Base-by-base conservation (phyloP, 2,888 invertebrate genomes). In the Catocala nupta region DNA sequence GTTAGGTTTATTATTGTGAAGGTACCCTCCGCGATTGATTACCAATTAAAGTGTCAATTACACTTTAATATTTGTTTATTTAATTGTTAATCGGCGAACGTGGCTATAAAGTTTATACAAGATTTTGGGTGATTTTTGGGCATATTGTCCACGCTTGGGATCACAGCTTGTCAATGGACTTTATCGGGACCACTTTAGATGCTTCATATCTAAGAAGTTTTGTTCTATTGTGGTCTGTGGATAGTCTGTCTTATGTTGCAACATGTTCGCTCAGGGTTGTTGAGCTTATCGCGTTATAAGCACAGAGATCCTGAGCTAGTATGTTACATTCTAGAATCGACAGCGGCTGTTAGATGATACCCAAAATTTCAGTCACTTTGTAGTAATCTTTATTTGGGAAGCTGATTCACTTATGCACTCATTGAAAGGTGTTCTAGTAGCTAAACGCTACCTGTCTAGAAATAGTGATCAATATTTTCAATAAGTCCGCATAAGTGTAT, bases 11-110 rank as follows among this genome's bases (percentile, higher is more conserved):
- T 73, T 71, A 68, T 71, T 77, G 71, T 78, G 65, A 73, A 77
- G 71, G 70, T 68, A 71, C 80, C 81, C 78, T 80, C 80, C 80
- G 80, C 76, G 69, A 74, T 73, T 70, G 56, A 62, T 69, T 67
- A 65, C 63, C 60, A 68, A 70, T 68, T 70, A 55, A 70, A 68
- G 74, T 74, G 74, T 73, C 70, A 68, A 74, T 78, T 71, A 68
- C 68, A 73, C 70, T 67, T 70, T 55, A 69, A 62, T 70, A 48
- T 63, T 57, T 60, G 25, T 70, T 57, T 71, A 49, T 67, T 63
- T 59, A 39, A 39, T 39, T 39, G 36, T 50, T 63, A 68, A 70
- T 68, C 59, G 64, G 68, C 57, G 47, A 66, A 67, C 64, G 62
- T 60, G 48, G 43, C 44, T 60, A 45, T 55, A 34, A 59, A 44